Conservation (phyloP, 2,797 vertebrate species). For the Alcedo quadribrachys region DNA sequence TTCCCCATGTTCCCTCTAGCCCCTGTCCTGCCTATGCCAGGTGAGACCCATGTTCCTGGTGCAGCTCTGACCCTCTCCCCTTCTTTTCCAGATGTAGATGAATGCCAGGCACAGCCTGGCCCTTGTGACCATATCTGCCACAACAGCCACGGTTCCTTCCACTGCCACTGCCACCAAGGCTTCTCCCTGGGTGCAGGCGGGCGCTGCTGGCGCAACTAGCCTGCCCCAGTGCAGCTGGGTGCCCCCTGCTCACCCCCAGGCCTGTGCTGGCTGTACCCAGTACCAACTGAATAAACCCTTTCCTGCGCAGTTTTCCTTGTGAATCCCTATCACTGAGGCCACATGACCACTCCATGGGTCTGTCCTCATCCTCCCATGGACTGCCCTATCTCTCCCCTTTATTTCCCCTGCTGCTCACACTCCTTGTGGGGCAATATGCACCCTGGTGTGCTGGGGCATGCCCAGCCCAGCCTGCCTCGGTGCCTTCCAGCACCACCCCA, state of each 20-base stretch:
- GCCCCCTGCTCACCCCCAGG: background rate
- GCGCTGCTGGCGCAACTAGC: background rate
- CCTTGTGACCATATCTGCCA: slow-evolving; percentile 60
- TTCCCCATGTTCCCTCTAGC: background rate
- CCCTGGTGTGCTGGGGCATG: background rate
- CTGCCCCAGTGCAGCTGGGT: background rate
- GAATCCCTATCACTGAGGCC: background rate
- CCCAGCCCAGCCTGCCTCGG: background rate
- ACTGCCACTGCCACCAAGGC: slow-evolving; percentile 38
- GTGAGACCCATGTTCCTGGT: fast-evolving
- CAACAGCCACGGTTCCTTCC: slow-evolving; percentile 53
- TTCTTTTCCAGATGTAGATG: slow-evolving; percentile 51
- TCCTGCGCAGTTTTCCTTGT: background rate
- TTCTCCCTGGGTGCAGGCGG: slow-evolving; percentile 10
- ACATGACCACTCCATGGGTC: background rate
- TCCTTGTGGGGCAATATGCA: fast-evolving
- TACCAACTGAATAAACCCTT: slow-evolving; percentile 26
- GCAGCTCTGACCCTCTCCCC: background rate
- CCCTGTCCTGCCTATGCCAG: background rate
- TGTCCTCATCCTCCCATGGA: fast-evolving
- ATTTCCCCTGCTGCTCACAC: background rate
- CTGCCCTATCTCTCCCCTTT: background rate
- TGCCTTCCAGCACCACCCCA: fast-evolving
- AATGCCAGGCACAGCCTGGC: slow-evolving; percentile 38
- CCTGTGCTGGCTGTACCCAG: fast-evolving